These are phyloP conservation scores for Teleogryllus oceanicus DNA, from an alignment of 2,888 invertebrate species.

Conservation along the genomic window DNA sequence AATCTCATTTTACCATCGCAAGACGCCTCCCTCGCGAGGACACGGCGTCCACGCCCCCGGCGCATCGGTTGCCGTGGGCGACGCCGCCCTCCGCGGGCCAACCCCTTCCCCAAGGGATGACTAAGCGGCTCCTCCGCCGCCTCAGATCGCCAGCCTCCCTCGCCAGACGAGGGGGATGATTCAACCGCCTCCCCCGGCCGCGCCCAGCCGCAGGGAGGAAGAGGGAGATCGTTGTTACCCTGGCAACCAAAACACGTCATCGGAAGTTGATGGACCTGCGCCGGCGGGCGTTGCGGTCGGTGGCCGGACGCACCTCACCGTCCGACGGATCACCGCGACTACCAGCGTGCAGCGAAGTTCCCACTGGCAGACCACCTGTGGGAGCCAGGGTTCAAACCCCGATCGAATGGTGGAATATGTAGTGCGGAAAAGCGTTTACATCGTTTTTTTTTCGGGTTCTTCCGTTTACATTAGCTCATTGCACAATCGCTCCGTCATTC, in stretches of 20 bases:
- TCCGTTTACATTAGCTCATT: no score
- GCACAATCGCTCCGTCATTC: no score
- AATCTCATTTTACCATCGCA: no score
- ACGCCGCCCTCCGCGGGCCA: neutral
- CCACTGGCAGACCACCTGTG: no score
- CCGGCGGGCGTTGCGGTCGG: no score
- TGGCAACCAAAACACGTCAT: conserved; percentile 10
- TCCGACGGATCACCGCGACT: no score
- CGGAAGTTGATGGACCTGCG: neutral
- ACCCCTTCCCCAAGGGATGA: neutral
- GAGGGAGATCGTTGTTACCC: conserved; percentile 18
- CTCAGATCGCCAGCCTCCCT: neutral
- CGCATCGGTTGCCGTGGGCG: neutral
- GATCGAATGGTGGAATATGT: no score
- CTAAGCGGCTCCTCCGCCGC: neutral
- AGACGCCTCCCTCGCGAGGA: neutral
- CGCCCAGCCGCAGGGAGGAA: neutral
- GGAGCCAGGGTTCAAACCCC: no score
- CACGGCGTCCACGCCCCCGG: neutral
- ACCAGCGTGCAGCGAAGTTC: no score
- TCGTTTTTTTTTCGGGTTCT: no score
- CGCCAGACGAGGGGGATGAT: neutral
- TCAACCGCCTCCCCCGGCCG: neutral
- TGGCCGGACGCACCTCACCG: no score
- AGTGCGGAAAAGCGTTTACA: no score